phyloP scores from a whole-genome alignment of 2,888 invertebrate species.

The Lottia gigantea region DNA sequence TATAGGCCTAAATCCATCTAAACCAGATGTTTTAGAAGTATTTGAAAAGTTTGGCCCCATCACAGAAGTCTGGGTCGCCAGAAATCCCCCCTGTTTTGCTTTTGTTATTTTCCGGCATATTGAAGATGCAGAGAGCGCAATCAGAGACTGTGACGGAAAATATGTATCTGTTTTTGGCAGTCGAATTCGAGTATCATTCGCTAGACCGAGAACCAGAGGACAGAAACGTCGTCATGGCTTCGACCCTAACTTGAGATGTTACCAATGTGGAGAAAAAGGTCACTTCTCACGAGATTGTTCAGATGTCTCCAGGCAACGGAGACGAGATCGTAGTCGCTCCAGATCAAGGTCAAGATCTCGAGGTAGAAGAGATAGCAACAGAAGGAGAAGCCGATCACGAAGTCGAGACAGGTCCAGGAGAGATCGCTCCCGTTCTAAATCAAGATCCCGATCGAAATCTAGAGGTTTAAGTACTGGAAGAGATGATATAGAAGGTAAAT shows the following conservation, averaged over 20 bases:
- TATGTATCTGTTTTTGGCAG: slow-evolving; percentile 71
- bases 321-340: neutral
- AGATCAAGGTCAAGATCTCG: neutral
- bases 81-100: slow-evolving; percentile 75
- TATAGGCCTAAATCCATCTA: slow-evolving; percentile 71
- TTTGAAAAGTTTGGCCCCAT: slow-evolving; percentile 73
- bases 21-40: slow-evolving; percentile 71
- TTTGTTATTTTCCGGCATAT: slow-evolving; percentile 73
- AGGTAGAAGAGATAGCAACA: too few relatives aligned
- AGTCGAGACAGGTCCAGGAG: too few relatives aligned
- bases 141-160: slow-evolving; percentile 84
- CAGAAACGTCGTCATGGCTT: slow-evolving; percentile 62
- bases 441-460: too few relatives aligned
- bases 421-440: too few relatives aligned
- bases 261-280: slow-evolving; percentile 73
- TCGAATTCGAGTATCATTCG: slow-evolving; percentile 72
- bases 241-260: slow-evolving; percentile 73
- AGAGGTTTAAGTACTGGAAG: too few relatives aligned
- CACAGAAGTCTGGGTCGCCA: slow-evolving; percentile 74
- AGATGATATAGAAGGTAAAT: too few relatives aligned
- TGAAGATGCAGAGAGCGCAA: slow-evolving; percentile 78
- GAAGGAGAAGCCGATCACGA: too few relatives aligned
- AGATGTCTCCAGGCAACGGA: slow-evolving; percentile 37
- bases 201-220: slow-evolving; percentile 72
- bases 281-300: slow-evolving; percentile 74